Base-by-base conservation (phyloP, 2,797 vertebrate species). In the Hyperoplus immaculatus region DNA sequence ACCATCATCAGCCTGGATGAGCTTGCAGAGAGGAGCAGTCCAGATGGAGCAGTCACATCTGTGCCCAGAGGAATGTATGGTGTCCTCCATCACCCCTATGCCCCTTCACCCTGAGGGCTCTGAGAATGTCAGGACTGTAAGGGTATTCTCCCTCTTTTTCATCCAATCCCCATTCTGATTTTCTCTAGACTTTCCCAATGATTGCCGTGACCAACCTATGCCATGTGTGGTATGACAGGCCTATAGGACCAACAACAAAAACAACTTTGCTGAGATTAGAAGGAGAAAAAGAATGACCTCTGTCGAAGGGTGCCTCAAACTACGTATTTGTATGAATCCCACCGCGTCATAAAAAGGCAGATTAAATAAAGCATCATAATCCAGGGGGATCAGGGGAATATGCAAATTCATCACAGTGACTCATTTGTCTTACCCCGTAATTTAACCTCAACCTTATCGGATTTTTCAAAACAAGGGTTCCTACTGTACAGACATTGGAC, bases 41-140 rank as follows among this genome's bases (percentile, higher is more conserved):
- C 78, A 90, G 78, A 88, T 82, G 81, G 83, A 83, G 51, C 14
- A 81, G 83, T 87, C 83, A 84, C 89, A 89, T 86, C 77, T 91
- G 86, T 39, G 77, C 77, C 78, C 51, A 16, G 70, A 87, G 83
- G 77, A 85, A 89, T 78, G 80, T 5, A 29, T 29, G 29, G 29
- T 29, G n/a, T 83, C 76, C 65, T 82, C 54, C 2, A 0, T 87
- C 57, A 39, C 73, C 75, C 70, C 77, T 29, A 3, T 56, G 15
- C 8, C 56, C 15, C 50, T 51, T 59, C 81, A 68, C 65, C 80
- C 86, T 29, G 42, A 77, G 72, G 68, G 60, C 72, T 82, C 53
- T 50, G 42, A 71, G 69, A 91, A 80, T 69, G 75, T 76, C 66
- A 72, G 68, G 72, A 73, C 68, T 74, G 72, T 57, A 56, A 64